These are phyloP conservation scores for Sweltsa coloradensis DNA, from an alignment of 1,140 invertebrate genomes.

Conservation along the genomic window DNA sequence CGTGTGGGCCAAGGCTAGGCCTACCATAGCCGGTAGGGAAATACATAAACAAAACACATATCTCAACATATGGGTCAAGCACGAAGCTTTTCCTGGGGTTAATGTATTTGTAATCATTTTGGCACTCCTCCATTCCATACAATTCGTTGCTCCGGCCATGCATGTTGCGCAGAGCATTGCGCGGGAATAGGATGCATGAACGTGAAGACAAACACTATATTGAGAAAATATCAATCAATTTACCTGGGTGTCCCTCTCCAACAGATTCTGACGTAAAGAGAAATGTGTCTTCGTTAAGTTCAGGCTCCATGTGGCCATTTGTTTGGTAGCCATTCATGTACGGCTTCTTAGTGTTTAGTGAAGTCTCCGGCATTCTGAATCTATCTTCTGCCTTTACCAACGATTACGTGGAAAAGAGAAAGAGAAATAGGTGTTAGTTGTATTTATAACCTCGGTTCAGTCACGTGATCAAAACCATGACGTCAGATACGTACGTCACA, in stretches of 20 bases:
- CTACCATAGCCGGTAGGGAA: neutral
- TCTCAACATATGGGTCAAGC: neutral
- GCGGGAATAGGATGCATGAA: neutral
- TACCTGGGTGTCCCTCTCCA: constrained; percentile 95
- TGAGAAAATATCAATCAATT: constrained; percentile 27
- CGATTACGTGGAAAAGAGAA: constrained; percentile 12
- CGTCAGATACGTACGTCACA: too few relatives aligned
- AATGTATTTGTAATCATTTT: too few relatives aligned
- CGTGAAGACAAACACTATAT: constrained; percentile 8
- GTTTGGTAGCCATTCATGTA: constrained; percentile 56
- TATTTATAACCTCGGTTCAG: constrained; percentile 10
- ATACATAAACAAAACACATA: neutral
- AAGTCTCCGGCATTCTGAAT: constrained; percentile 54
- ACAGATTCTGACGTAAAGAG: constrained; percentile 98
- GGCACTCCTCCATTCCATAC: too few relatives aligned
- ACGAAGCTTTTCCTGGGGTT: neutral
- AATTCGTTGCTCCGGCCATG: too few relatives aligned
- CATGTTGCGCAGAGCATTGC: constrained; percentile 13
- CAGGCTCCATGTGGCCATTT: constrained; percentile 56
- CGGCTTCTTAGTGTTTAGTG: too few relatives aligned
- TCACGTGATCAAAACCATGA: too few relatives aligned
- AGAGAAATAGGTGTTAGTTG: neutral
- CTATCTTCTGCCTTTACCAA: constrained; percentile 10
- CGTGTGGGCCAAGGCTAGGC: neutral
- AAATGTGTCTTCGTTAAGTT: constrained; percentile 78